Evolutionary conservation across 2,113 vertebrate genomes (phyloP), one percentile per base, ranked within the genome.

Genomic region (Syngnathus scovelli): DNA sequence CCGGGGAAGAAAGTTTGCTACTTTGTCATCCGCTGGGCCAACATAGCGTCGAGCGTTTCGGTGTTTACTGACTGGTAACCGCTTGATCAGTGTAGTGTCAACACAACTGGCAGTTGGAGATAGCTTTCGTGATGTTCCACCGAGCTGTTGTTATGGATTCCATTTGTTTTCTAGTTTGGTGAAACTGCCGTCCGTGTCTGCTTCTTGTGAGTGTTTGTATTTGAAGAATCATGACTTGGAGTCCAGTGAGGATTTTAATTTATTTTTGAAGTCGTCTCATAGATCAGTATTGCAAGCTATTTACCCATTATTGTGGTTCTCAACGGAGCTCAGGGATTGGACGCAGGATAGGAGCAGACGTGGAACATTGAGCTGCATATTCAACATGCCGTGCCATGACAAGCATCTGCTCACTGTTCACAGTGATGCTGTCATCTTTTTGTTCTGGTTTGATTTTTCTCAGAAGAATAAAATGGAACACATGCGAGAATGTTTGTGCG

Each of bases 331-430:
- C 37, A 38, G 48, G 37, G 67, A 58, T 64, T 75, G 69, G 72
- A 74, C 63, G 68, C 60, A 66, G 1, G 4, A 52, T 21, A 65
- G 68, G n/a, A 70, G 59, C 61, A 71, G 67, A 79, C 62, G 49
- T 44, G 55, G 51, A 64, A 67, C 71, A 70, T 38, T 54, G 72
- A 71, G 79, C 64, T 58, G 27, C 77, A 66, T 52, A 72, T 62
- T 71, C 2, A 70, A 63, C 61, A 61, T 70, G 43, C 66, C 49
- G 39, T 71, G 23, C 18, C 39, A 62, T 18, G 55, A 69, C 76
- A 82, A 59, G 56, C 70, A 68, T 44, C 58, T 69, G 59, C 61
- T 38, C 51, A 43, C 66, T 62, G 46, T 44, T 75, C 39, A 71
- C 68, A 71, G 56, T 41, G 27, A 33, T 66, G 18, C 61, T 56